Conservation (phyloP, 2,113 vertebrate genomes). For the Oxyura jamaicensis region DNA sequence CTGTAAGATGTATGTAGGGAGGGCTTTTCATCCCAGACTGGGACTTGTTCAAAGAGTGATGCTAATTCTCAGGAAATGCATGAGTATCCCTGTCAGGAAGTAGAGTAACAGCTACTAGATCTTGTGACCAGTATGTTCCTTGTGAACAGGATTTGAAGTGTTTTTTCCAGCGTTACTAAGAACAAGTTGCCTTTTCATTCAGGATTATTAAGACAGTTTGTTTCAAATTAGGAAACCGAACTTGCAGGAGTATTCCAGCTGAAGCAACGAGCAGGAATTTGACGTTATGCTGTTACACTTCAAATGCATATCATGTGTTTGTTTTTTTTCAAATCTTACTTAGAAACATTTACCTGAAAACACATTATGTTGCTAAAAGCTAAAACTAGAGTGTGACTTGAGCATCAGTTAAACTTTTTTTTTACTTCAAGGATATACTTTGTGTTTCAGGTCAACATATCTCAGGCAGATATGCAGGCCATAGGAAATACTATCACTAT, state of each 20-base stretch:
- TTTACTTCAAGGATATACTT: neutral
- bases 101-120: neutral
- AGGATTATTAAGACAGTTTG: neutral
- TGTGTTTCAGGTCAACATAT: conserved; percentile 91
- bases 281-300: neutral
- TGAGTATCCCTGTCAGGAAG: neutral
- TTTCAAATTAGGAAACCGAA: neutral
- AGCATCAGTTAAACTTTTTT: neutral
- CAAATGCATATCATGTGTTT: neutral
- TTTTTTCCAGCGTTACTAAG: neutral
- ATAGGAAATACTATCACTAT: conserved; percentile 96
- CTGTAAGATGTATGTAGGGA: neutral
- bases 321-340: neutral
- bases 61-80: neutral
- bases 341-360: neutral
- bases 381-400: neutral
- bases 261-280: neutral
- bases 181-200: neutral
- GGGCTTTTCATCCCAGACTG: neutral
- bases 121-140: neutral
- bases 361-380: neutral
- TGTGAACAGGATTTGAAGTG: neutral
- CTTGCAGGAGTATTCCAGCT: neutral
- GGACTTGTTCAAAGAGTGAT: neutral
- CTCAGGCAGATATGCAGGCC: conserved; percentile 93